phyloP scores from a whole-genome alignment of 2,113 vertebrate species.

The Oxyruncus cristatus region DNA sequence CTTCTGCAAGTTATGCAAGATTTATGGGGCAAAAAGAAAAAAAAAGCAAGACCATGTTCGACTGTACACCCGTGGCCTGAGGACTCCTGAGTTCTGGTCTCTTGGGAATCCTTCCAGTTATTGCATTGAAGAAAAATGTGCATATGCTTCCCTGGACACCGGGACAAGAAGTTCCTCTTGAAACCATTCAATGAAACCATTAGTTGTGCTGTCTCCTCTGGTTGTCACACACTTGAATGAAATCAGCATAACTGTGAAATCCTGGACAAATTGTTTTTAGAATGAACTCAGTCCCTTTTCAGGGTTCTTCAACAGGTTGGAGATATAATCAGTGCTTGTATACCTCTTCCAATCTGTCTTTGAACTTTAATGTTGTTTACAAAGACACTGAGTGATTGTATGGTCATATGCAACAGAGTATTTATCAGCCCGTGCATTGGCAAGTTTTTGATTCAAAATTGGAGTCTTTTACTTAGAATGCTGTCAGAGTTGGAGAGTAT shows the following conservation, averaged over 20 bases:
- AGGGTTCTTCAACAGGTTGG: neutral
- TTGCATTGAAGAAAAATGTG: neutral
- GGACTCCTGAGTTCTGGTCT: neutral
- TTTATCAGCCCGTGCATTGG: neutral
- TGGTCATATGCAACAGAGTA: neutral
- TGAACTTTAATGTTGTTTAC: neutral
- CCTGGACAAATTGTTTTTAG: neutral
- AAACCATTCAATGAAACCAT: neutral
- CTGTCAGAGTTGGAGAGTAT: neutral
- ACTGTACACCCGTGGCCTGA: neutral
- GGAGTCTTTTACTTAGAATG: neutral
- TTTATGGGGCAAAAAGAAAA: neutral
- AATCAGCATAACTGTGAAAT: neutral
- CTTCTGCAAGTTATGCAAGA: neutral
- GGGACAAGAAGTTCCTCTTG: neutral
- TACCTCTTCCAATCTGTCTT: neutral
- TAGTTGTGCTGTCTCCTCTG: neutral
- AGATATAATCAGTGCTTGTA: neutral
- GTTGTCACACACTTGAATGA: neutral
- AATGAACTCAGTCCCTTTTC: neutral
- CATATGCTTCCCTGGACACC: fast-evolving
- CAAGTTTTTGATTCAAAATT: neutral
- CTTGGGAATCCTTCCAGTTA: neutral
- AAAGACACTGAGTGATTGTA: neutral
- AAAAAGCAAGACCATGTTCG: neutral